Conservation (phyloP, 53 echinoderm and acorn worm genomes). For the Pentamera pediparva region DNA sequence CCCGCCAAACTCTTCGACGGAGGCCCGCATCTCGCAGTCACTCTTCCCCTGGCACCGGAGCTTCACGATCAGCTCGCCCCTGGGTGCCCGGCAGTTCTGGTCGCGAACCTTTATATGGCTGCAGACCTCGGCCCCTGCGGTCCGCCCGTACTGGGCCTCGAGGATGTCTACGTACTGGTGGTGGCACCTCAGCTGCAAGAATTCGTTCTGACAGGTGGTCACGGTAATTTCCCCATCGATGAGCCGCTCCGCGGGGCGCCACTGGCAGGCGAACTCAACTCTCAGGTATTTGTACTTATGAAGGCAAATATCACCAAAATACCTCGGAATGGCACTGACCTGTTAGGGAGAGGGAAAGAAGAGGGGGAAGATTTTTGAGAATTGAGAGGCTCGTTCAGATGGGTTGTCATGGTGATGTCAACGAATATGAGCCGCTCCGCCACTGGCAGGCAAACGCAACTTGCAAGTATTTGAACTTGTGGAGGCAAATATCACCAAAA, state of each 20-base stretch:
- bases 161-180: slow-evolving; percentile 14
- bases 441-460: slow-evolving; percentile 25
- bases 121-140: slow-evolving; percentile 33
- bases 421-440: neutral
- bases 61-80: neutral
- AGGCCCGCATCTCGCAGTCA: slow-evolving; percentile 27
- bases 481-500: slow-evolving; percentile 27
- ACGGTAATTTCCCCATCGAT: slow-evolving; percentile 13
- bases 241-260: slow-evolving; percentile 4
- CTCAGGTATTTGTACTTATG: slow-evolving; percentile 25
- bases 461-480: slow-evolving; percentile 22
- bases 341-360: neutral
- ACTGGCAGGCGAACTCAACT: slow-evolving; percentile 23
- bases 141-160: slow-evolving; percentile 28
- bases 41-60: slow-evolving; percentile 31
- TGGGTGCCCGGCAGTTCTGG: slow-evolving; percentile 26
- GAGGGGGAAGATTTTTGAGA: no score
- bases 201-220: slow-evolving; percentile 21
- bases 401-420: slow-evolving; percentile 20
- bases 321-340: slow-evolving; percentile 23
- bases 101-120: slow-evolving; percentile 6
- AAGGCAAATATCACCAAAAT: slow-evolving; percentile 24
- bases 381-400: neutral
- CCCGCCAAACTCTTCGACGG: slow-evolving; percentile 32
- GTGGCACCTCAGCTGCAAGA: slow-evolving; percentile 14